These are phyloP conservation scores for Melieria picta DNA, from an alignment of 2,888 invertebrate genomes.

Conservation along the genomic window DNA sequence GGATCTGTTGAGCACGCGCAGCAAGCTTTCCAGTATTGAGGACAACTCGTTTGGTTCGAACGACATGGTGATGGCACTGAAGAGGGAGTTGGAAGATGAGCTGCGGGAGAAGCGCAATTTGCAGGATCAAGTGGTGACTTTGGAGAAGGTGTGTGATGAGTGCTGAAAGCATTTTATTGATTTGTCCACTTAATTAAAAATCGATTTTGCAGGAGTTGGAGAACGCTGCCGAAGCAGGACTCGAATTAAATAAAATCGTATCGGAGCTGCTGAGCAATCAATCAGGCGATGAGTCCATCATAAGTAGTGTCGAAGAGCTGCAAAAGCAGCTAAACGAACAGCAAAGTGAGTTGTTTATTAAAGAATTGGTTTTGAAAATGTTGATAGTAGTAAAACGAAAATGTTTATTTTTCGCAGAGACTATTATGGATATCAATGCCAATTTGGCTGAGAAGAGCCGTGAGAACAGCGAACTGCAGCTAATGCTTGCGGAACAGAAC, in stretches of 20 bases:
- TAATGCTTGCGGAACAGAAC: slow-evolving; percentile 64
- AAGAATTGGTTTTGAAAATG: too few species aligned
- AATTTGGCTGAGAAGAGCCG: slow-evolving; percentile 68
- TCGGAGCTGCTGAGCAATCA: slow-evolving; percentile 76
- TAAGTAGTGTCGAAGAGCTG: slow-evolving; percentile 74
- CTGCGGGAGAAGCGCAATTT: slow-evolving; percentile 67
- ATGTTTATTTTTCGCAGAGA: slow-evolving; percentile 53
- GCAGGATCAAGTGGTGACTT: slow-evolving; percentile 75
- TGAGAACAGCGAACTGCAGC: slow-evolving; percentile 69
- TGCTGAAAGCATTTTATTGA: not conserved
- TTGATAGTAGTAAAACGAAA: not conserved
- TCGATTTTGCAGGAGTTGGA: slow-evolving; percentile 72
- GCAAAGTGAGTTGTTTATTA: slow-evolving; percentile 63
- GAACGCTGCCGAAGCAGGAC: slow-evolving; percentile 81
- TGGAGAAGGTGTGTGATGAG: slow-evolving; percentile 71
- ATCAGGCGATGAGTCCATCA: slow-evolving; percentile 72
- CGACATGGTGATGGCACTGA: slow-evolving; percentile 76
- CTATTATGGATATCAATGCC: slow-evolving; percentile 69
- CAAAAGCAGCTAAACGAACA: slow-evolving; percentile 75
- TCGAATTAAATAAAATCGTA: slow-evolving; percentile 78
- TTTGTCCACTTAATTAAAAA: not conserved
- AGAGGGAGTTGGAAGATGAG: slow-evolving; percentile 72
- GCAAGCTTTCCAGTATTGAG: slow-evolving; percentile 73
- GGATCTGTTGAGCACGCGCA: slow-evolving; percentile 71
- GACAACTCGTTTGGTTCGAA: slow-evolving; percentile 78